Base-by-base conservation (phyloP, 2,113 vertebrate genomes). In the Chaetodon auriga region DNA sequence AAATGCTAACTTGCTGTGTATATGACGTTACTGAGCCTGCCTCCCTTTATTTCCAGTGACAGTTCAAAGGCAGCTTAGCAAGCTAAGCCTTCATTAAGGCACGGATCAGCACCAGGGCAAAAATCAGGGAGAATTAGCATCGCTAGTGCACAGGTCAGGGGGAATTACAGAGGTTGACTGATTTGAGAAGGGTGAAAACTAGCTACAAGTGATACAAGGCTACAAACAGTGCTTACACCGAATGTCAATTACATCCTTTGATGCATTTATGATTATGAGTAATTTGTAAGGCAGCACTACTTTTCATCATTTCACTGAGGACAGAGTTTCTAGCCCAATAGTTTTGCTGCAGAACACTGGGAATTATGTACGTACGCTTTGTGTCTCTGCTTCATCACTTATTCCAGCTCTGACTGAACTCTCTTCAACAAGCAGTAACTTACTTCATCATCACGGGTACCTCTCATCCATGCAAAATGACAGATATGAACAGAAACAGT, bases 1-100 rank as follows among this genome's bases (percentile, higher is more conserved):
- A 83, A 90, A 88, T 84, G 79, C 65, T 72, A 88, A 86, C 68
- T 86, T 75, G 66, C 57, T 62, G 45, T 38, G 70, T 36, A 53
- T 82, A 82, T 88, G 84, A 87, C 70, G 85, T 88, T 64, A 36
- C n/a, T 43, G 54, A 87, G 55, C 57, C 79, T 41, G 65, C 83
- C 82, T 83, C 70, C 61, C 48, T 93, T 93, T 92, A 88, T 93
- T 92, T 82, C 74, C 78, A 84, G 58, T 82, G 94, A 94, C 92
- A 93, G 92, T 92, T 93, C 91, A 93, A 94, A 93, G 90, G 90
- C 68, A 87, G 90, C 78, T 91, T 74, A 86, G 79, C 82, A 71
- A 46, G 61, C 81, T 82, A 86, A 89, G 89, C 89, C 87, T 88
- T 92, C 86, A 94, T 92, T 93, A 93, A 78, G 84, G 79, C 86